Conservation (phyloP, 1,140 invertebrate genomes). For the Lanistes nyassanus region DNA sequence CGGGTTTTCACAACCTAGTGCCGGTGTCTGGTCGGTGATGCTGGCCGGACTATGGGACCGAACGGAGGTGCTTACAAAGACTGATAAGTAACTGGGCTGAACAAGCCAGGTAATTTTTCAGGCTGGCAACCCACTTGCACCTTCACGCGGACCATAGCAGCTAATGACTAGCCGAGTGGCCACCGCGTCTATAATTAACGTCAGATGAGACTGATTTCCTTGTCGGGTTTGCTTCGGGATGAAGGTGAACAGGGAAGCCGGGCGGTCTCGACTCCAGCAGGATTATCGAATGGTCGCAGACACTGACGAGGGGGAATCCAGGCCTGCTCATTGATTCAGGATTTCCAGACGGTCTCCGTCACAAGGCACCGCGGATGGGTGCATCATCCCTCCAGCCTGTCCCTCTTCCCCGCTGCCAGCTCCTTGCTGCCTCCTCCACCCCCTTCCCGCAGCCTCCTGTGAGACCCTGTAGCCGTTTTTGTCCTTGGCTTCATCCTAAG, state of each 20-base stretch:
- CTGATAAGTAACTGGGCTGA: not conserved
- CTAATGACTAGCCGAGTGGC: not conserved
- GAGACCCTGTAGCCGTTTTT: not conserved
- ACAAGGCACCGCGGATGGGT: not conserved
- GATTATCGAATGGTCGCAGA: too few species aligned
- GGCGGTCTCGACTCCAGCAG: too few species aligned
- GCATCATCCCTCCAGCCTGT: not conserved
- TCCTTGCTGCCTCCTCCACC: not conserved
- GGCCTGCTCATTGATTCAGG: too few species aligned
- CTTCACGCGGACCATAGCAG: not conserved
- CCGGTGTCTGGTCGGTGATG: not conserved
- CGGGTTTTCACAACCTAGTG: too few species aligned
- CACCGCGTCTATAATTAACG: not conserved
- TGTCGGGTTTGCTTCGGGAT: not conserved
- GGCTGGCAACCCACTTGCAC: not conserved
- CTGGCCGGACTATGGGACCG: not conserved
- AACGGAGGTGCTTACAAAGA: not conserved
- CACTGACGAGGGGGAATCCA: too few species aligned
- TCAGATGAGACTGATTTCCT: constrained; percentile 10
- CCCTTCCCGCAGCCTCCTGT: not conserved
- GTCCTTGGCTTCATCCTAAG: not conserved
- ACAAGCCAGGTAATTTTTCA: not conserved
- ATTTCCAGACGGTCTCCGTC: too few species aligned
- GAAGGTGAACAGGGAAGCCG: not conserved
- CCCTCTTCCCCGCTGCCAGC: not conserved